Conservation (phyloP, 2,888 invertebrate species). For the Dynastes maya region DNA sequence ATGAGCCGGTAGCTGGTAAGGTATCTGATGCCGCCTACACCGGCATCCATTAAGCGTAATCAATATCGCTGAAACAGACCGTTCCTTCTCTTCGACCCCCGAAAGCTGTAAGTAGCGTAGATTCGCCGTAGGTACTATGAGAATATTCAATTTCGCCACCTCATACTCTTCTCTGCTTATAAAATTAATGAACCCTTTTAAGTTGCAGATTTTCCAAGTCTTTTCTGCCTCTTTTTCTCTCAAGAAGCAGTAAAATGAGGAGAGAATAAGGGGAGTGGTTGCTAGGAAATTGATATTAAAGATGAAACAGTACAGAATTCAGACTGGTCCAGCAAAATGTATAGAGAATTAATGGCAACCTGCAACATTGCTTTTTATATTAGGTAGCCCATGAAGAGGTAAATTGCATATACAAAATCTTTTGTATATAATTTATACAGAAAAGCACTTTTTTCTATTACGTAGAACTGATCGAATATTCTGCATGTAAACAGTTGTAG, state of each 20-base stretch:
- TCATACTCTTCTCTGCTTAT: conserved; percentile 1
- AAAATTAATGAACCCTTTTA: conserved; percentile 48
- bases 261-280: no score
- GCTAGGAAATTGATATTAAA: no score
- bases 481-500: no score
- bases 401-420: no score
- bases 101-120: background rate
- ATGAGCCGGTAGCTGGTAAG: conserved; percentile 34
- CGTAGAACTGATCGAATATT: no score
- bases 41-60: conserved; percentile 37
- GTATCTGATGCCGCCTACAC: conserved; percentile 7
- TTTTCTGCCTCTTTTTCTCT: background rate
- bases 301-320: no score
- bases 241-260: background rate
- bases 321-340: no score
- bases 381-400: no score
- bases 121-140: background rate
- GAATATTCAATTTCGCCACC: conserved; percentile 14
- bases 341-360: no score
- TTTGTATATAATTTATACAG: no score
- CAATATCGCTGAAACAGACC: conserved; percentile 45
- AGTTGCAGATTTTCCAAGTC: background rate
- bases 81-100: background rate
- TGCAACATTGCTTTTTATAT: no score
- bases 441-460: no score